Base-by-base conservation (phyloP, 2,113 vertebrate genomes). In the Maccullochella peelii region DNA sequence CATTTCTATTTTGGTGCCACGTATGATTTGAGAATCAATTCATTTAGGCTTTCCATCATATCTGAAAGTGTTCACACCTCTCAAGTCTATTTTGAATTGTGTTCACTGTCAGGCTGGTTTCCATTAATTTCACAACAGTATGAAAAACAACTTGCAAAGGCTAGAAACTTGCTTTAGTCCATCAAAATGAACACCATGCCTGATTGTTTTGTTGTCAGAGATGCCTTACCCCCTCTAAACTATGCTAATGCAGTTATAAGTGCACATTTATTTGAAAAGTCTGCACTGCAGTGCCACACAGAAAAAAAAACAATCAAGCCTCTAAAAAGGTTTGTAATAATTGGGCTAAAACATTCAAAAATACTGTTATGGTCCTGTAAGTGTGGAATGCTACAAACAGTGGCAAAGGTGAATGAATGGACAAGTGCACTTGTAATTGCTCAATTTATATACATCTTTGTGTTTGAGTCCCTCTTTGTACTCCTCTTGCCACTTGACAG, bases 381-480 rank as follows among this genome's bases (percentile, higher is more conserved):
- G 30, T 15, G 67, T 42, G 1, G 5, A n/a, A 50, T 58, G 14
- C 27, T 27, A 7, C 50, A 40, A 62, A 85, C 10, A 71, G 20
- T 40, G 23, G 18, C 8, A 8, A 18, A 36, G 20, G 11, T 47
- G 7, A 71, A 42, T 73, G 14, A 62, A 36, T 25, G 10, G 2
- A 62, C 8, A 54, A 49, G n/a, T 72, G 49, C 18, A 21, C n/a
- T 47, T 18, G 18, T 65, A 30, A 55, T 73, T 57, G 27, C 55
- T 86, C 16, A 14, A 3, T 55, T 84, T 77, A 18, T 9, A n/a
- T 18, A 27, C 14, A 50, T 87, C 8, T 40, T 68, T 74, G 68
- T 49, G 36, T 70, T 50, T 49, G 62, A 72, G 50, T 80, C 59
- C 54, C 52, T 79, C 42, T 49, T 76, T 67, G 44, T 77, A 55